Conservation (phyloP, 2,113 vertebrate genomes). For the Ammodytes dubius region DNA sequence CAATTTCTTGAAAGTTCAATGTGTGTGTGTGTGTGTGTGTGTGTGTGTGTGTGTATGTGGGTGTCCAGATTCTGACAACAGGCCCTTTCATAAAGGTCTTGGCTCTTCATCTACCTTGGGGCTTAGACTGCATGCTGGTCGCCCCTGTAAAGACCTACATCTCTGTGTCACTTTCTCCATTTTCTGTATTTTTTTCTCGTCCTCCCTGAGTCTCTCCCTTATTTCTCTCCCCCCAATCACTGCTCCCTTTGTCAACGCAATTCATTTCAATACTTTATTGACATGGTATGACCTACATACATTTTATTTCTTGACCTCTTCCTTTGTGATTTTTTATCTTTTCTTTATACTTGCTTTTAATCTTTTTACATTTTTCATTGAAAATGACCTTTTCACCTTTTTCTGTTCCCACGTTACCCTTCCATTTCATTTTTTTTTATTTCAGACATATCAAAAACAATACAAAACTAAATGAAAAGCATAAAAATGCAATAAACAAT, state of each 20-base stretch:
- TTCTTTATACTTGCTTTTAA: constrained; percentile 3
- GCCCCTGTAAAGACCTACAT: constrained; percentile 65
- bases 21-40: constrained; percentile 44
- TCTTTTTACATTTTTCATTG: not conserved
- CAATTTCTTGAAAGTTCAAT: constrained; percentile 57
- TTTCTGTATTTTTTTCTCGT: not conserved
- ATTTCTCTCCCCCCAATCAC: constrained; percentile 17
- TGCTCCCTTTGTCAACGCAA: constrained; percentile 48
- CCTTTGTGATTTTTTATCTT: constrained; percentile 11
- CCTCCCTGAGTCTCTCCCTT: constrained; percentile 9
- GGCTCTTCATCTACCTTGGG: constrained; percentile 74
- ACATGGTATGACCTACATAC: constrained; percentile 15
- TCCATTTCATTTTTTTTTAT: no score
- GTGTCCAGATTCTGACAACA: constrained; percentile 70
- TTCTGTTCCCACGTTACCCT: not conserved
- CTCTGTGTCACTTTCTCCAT: constrained; percentile 28
- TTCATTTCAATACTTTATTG: constrained; percentile 52
- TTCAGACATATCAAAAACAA: no score
- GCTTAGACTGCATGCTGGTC: constrained; percentile 59
- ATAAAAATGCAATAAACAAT: no score
- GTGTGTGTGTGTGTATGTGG: constrained; percentile 30
- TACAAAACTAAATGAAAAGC: no score
- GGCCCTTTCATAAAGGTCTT: constrained; percentile 80
- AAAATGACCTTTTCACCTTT: not conserved
- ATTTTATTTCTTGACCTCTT: constrained; percentile 17